Base-by-base conservation (phyloP, 2,113 vertebrate species). In the Campylomormyrus tamandua region DNA sequence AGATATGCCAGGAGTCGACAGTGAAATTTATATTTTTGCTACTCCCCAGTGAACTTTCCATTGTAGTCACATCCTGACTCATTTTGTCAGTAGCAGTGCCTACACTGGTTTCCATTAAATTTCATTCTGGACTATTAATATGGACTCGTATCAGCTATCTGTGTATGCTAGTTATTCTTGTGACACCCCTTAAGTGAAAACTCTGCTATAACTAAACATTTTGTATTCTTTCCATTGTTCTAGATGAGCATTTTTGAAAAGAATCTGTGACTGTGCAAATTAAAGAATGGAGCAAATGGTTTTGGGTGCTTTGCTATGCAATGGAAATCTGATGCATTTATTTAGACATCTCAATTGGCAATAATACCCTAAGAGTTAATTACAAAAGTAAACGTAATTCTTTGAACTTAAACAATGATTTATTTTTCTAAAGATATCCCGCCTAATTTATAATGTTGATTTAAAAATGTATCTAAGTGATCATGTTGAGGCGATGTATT, bases 221-320 rank as follows among this genome's bases (percentile, higher is more conserved):
- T 35, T 89, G 42, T 50, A n/a, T 84, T 46, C 3, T 89, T 74
- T 35, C 17, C n/a, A 70, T 89, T 50, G 66, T 66, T 50, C 45
- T 80, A 74, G 46, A 50, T 49, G 24, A 48, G 48, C 31, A 48
- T 80, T 39, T 27, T 89, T 77, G 15, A 77, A 70, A 70, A 39
- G 27, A 27, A 50, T 89, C 27, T 21, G 35, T 58, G 49, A 80
- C 27, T 52, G 87, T 45, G 56, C 24, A 88, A n/a, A 10, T 7
- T 50, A 52, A 50, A 35, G 11, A 89, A 62, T 27, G 27, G 70
- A 42, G 88, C 11, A 80, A 27, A 50, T 89, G 15, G 66, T 83
- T 91, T 87, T 91, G 35, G 31, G 89, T 85, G 17, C 56, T 85
- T 92, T 91, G 93, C 94, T 95, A 93, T 95, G 95, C 95, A 95